Base-by-base conservation (phyloP, 2,797 vertebrate genomes). In the Leuciscus waleckii region DNA sequence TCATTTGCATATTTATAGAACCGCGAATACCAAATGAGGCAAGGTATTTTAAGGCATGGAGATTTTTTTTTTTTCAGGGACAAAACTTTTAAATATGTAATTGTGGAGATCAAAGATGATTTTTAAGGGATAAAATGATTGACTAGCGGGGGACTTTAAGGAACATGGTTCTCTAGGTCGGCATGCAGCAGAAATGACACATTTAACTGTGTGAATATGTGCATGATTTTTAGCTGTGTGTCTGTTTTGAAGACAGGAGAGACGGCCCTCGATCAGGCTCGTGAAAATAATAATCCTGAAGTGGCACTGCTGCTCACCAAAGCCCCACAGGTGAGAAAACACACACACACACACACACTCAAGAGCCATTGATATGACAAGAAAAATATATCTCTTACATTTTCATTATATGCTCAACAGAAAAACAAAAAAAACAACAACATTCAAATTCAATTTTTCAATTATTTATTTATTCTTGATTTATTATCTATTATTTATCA, bases 261-360 rank as follows among this genome's bases (percentile, higher is more conserved):
- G 84, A 98, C 96, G 19, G 96, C 98, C 5, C 90, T 99, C 93
- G 97, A 99, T 82, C 95, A 96, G 89, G 97, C 98, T 87, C 96
- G 97, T 89, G 96, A 97, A 76, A 95, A 97, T 90, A 96, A 98
- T 91, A 99, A 97, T 87, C 96, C 97, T 0, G 97, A 98, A 51
- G 96, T 99, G 86, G 98, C 98, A 0, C 96, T 99, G 23, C 95
- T 99, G 1, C 96, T 99, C 86, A 97, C 97, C 73, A 98, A 98
- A 93, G 97, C 98, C 74, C 97, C 97, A 32, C 98, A 99, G 96
- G 98, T 99, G 81, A 70, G 7, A 76, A 9, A 13, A 51, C 78
- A 46, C 81, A 35, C 35, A 35, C 35, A 35, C 35, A 35, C 35
- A 35, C 35, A 35, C 35, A 67, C 23, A 32, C 5, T 49, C 29